These are phyloP conservation scores for Oligia latruncula DNA, from an alignment of 2,888 invertebrate species.

Conservation along the genomic window DNA sequence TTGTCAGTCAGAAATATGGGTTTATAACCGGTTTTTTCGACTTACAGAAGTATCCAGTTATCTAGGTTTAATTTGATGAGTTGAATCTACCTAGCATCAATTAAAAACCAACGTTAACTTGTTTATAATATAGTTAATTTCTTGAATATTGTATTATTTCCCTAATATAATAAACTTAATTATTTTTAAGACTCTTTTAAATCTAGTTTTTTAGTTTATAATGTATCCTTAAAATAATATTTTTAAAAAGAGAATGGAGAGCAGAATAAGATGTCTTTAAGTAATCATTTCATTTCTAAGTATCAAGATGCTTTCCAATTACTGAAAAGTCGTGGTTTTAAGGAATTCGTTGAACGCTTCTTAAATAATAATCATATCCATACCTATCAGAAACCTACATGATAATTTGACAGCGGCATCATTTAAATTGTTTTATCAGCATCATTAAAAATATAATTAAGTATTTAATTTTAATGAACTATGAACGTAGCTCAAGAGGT, in stretches of 20 bases:
- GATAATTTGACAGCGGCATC: background rate
- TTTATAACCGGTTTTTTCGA: background rate
- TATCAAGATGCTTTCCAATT: background rate
- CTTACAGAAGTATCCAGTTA: conserved; percentile 1
- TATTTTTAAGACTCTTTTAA: conserved; percentile 11
- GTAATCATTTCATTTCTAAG: background rate
- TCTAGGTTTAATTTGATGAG: conserved; percentile 13
- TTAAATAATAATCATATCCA: background rate
- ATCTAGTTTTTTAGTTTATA: conserved; percentile 2
- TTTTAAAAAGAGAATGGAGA: background rate
- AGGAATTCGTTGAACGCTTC: background rate
- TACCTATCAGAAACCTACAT: background rate
- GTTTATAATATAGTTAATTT: conserved; percentile 15
- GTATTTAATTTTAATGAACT: conserved; percentile 12
- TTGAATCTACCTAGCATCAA: background rate
- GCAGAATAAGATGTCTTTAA: background rate
- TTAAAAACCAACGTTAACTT: conserved; percentile 5
- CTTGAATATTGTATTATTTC: conserved; percentile 16
- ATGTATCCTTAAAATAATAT: background rate
- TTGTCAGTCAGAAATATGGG: background rate
- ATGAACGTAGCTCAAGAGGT: background rate
- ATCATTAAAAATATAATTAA: conserved; percentile 4
- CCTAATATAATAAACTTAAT: conserved; percentile 12
- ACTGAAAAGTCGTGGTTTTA: background rate
- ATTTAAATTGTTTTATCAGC: background rate